phyloP scores from a whole-genome alignment of 2,113 vertebrate species.

The Aegypius monachus region DNA sequence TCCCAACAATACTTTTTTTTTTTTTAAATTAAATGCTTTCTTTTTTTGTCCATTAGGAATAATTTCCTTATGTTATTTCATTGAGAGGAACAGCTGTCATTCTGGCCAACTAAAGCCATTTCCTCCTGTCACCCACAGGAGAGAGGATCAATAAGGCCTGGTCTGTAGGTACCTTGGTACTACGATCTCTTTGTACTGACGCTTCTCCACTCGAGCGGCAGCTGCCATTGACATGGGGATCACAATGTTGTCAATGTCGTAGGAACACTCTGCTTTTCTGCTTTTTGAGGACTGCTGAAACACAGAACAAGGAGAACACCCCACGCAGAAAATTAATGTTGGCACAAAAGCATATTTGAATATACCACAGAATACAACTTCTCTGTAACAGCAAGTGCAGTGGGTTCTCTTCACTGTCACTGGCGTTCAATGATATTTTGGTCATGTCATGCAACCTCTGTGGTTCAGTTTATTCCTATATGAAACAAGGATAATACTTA shows the following conservation, averaged over 20 bases:
- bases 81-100: neutral
- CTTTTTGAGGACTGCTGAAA: constrained; percentile 38
- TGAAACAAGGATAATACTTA: neutral
- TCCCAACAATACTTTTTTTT: too few relatives aligned
- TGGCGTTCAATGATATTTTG: neutral
- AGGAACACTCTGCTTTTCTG: constrained; percentile 62
- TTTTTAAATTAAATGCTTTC: neutral
- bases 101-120: neutral
- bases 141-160: too few relatives aligned
- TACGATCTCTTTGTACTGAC: constrained; percentile 71
- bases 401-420: neutral
- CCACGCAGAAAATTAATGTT: neutral
- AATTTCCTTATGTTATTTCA: neutral
- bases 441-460: neutral
- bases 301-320: neutral
- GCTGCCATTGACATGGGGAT: constrained; percentile 67
- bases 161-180: constrained; percentile 58
- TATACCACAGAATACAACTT: neutral
- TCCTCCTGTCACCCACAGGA: too few relatives aligned
- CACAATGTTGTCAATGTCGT: constrained; percentile 65
- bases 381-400: neutral
- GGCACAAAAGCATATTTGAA: neutral
- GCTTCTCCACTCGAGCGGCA: constrained; percentile 54
- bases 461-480: neutral
- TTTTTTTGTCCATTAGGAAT: neutral